Base-by-base conservation (phyloP, 1,140 invertebrate species). In the Heliconius hewitsoni region DNA sequence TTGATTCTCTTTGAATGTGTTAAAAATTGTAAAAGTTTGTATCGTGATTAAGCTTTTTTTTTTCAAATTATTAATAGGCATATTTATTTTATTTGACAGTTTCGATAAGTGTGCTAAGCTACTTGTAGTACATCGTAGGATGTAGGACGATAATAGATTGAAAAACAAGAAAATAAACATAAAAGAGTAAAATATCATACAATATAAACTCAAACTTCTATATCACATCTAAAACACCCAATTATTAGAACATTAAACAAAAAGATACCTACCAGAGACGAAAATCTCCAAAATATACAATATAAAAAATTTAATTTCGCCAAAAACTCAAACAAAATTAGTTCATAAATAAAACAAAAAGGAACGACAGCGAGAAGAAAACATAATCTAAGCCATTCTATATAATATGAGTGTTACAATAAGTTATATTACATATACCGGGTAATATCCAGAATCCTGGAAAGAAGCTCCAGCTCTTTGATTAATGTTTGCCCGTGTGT, bases 401-500 rank as follows among this genome's bases (percentile, higher is more conserved):
- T 89, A 89, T 89, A 84, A 87, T 89, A 89, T 89, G 84, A 87
- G 80, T 76, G 80, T 74, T 73, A 90, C 89, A 86, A 91, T 91
- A 91, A 91, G 86, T 90, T 90, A 88, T 86, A 83, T 90, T 90
- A 88, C 85, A 83, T 30, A 66, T 66, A 66, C 60, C 9, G 83
- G 86, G 87, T 85, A 92, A 91, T 92, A 91, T 92, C 87, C 85
- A 80, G 42, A 81, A 79, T 81, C 77, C 80, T 81, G 71, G 84
- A 89, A 90, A 90, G 89, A 89, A 89, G 86, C 87, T 83, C 83
- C 82, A 46, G 42, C 80, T 83, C 84, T 91, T 91, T 92, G 90
- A 92, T 92, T 91, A 92, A 92, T 92, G 90, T 91, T 89, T 89
- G 85, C 89, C 80, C 79, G 82, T 86, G 89, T 88, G 87, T 86